Evolutionary conservation across 2,888 invertebrate genomes (phyloP).

Genomic region (Eurois occulta): DNA sequence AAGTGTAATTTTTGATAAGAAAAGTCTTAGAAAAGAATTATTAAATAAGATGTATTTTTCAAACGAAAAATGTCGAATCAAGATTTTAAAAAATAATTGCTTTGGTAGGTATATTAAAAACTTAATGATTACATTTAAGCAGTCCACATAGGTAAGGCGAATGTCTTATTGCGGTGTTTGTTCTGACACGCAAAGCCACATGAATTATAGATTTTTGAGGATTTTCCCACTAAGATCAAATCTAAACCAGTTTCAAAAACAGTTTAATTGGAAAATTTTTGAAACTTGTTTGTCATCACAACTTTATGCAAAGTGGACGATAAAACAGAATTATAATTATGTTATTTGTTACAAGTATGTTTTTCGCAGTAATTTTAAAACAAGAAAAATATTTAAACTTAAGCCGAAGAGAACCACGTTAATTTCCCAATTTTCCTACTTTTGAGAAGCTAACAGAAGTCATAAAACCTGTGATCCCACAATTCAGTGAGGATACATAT

Average conservation of each 20-base stretch:
- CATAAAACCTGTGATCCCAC: background rate
- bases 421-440: background rate
- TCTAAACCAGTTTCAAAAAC: background rate
- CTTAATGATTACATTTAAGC: too few relatives aligned
- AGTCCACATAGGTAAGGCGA: background rate
- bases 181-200: background rate
- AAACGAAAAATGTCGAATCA: background rate
- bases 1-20: conserved; percentile 30
- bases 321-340: background rate
- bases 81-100: background rate
- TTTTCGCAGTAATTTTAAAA: background rate
- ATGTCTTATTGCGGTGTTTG: background rate
- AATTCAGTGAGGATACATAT: background rate
- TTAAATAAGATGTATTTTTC: background rate
- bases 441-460: background rate
- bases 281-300: background rate
- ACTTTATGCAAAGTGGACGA: background rate
- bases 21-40: background rate
- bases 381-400: background rate
- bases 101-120: background rate
- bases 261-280: background rate
- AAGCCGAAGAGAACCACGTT: background rate
- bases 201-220: background rate
- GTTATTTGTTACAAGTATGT: background rate
- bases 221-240: background rate